Evolutionary conservation across 2,888 invertebrate species (phyloP), one percentile per base, ranked within the genome.

Genomic region (Baronia brevicornis): DNA sequence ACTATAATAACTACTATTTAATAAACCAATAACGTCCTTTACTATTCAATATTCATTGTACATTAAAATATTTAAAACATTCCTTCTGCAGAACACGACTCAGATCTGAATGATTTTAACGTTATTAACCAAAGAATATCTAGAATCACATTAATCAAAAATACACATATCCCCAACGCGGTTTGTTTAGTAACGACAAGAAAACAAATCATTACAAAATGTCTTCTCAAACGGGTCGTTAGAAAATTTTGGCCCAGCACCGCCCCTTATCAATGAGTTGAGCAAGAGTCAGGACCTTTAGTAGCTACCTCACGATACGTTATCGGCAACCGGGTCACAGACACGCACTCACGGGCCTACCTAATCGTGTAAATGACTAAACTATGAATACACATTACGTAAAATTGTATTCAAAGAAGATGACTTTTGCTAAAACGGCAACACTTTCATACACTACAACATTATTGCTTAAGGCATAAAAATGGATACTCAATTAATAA

Each of bases 201-300:
- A 28, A 28, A 33, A 28, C 23, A 28, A 23, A 11, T 22, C 8
- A 33, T 33, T 33, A 33, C 27, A 9, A 26, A 32, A 26, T 20
- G 8, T 20, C 2, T 32, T 20, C 28, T 18, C 25, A 31, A 28
- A 20, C 9, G 21, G 17, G 10, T 24, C 25, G 23, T 37, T 40
- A 43, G 32, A 39, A 51, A 43, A 41, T 48, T 46, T 43, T 27
- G 29, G 28, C n/a, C n/a, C n/a, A 25, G 29, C 21, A 20, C 5
- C 4, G 19, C 19, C 23, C 25, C 29, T 56, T 63, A 64, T 68
- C 63, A 39, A 4, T 19, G 7, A 12, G 44, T 58, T 49, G 54
- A 53, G 52, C 59, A 64, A 64, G 49, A 52, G 61, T 64, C 63
- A 41, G 41, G 65, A 66, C 63, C 64, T 63, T 54, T 58, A 43